A percentile compares a stretch with the other conserved stretches of the same genome.
phyloP scores from a whole-genome alignment of 2,113 vertebrate species.

The Pituophis catenifer region DNA sequence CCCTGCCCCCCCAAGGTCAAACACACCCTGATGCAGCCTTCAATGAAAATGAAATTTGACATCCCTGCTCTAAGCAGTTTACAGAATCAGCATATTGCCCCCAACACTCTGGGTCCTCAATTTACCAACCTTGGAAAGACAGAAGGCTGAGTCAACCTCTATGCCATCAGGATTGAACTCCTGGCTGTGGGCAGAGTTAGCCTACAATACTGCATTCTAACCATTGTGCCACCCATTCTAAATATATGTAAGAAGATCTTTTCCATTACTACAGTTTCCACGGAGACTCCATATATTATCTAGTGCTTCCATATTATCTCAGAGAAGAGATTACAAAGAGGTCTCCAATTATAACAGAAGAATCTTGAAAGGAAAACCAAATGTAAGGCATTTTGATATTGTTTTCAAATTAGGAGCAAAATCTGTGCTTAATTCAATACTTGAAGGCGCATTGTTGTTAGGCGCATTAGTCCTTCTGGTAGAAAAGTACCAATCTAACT shows the following conservation, averaged over 20 bases:
- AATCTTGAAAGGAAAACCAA: neutral
- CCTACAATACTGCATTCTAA: neutral
- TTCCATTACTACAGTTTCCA: neutral
- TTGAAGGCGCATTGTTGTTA: neutral
- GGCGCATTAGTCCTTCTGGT: neutral
- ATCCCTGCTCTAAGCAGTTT: neutral
- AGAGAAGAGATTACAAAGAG: neutral
- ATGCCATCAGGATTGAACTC: neutral
- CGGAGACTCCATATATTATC: neutral
- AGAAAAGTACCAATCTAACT: neutral
- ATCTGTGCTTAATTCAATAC: neutral
- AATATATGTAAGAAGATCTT: neutral
- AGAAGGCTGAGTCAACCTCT: neutral
- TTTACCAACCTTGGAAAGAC: neutral
- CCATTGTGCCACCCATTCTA: neutral
- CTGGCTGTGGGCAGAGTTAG: neutral
- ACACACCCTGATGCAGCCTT: no score
- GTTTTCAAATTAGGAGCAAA: neutral
- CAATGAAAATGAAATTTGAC: no score
- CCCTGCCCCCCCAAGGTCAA: no score
- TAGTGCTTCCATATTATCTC: neutral
- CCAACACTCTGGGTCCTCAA: neutral
- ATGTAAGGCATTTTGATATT: neutral
- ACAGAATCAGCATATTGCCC: neutral
- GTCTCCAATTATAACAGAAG: neutral